Conservation (phyloP, 2,888 invertebrate genomes). For the Onchidella celtica region DNA sequence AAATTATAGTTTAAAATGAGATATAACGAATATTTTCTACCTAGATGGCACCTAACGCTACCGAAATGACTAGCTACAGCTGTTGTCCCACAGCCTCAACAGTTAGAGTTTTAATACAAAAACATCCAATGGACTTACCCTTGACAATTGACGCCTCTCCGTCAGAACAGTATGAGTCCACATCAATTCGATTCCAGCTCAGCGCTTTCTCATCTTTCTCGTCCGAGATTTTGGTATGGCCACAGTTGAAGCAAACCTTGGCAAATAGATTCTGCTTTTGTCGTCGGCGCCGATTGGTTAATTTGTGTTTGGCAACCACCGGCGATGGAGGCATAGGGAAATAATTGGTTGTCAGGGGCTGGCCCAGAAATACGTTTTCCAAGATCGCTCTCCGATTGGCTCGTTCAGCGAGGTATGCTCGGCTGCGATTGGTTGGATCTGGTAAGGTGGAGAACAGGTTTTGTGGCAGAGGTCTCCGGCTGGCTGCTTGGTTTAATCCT, state of each 20-base stretch:
- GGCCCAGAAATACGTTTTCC: slow-evolving; percentile 47
- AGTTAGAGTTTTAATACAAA: neutral
- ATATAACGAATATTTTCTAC: too few relatives aligned
- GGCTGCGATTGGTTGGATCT: slow-evolving; percentile 40
- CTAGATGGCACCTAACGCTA: too few relatives aligned
- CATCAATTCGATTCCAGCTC: slow-evolving; percentile 37
- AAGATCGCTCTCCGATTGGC: slow-evolving; percentile 41
- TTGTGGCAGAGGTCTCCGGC: slow-evolving; percentile 41
- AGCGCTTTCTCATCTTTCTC: neutral
- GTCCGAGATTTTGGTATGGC: slow-evolving; percentile 1
- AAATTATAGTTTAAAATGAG: too few relatives aligned
- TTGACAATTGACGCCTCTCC: slow-evolving; percentile 13
- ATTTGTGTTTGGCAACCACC: neutral
- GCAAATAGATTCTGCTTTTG: slow-evolving; percentile 23
- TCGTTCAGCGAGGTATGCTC: slow-evolving; percentile 18
- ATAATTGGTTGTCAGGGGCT: slow-evolving; percentile 25
- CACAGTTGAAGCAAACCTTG: slow-evolving; percentile 44
- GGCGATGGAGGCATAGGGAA: slow-evolving; percentile 31
- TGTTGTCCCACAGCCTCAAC: too few relatives aligned
- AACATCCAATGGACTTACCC: slow-evolving; percentile 10
- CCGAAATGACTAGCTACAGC: too few relatives aligned
- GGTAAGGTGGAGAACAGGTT: slow-evolving; percentile 44
- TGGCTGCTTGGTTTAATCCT: slow-evolving; percentile 37
- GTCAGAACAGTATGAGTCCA: slow-evolving; percentile 37
- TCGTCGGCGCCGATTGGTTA: neutral